Conservation (phyloP, 2,888 invertebrate genomes). For the Chrysolina haemoptera region DNA sequence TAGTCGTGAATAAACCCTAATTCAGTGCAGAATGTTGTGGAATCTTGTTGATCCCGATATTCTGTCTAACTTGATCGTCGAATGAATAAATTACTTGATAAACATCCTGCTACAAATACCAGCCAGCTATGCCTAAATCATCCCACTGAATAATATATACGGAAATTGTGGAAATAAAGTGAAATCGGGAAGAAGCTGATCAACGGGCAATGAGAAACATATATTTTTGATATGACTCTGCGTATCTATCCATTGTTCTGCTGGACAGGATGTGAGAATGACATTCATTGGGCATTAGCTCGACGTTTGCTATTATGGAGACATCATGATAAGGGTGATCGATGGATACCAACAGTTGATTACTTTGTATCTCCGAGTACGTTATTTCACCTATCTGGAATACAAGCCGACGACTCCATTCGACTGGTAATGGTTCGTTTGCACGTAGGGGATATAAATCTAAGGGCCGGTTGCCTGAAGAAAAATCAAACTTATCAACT, state of each 20-base stretch:
- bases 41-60: no score
- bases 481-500: no score
- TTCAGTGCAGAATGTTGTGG: no score
- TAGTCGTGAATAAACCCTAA: no score
- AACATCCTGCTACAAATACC: no score
- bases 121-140: no score
- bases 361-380: constrained; percentile 47
- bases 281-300: constrained; percentile 31
- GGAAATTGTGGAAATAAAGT: no score
- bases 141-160: no score
- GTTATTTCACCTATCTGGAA: constrained; percentile 36
- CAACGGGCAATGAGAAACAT: background rate
- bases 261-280: constrained; percentile 31
- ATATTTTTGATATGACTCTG: background rate
- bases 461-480: no score
- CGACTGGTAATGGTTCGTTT: constrained; percentile 14
- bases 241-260: constrained; percentile 32
- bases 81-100: no score
- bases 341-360: constrained; percentile 54
- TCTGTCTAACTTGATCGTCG: no score
- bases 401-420: constrained; percentile 16
- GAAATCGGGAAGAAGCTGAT: no score
- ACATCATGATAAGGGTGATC: constrained; percentile 58
- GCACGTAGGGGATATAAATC: background rate
- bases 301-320: constrained; percentile 54